Base-by-base conservation (phyloP, 2,113 vertebrate genomes). In the Percopsis transmontana region DNA sequence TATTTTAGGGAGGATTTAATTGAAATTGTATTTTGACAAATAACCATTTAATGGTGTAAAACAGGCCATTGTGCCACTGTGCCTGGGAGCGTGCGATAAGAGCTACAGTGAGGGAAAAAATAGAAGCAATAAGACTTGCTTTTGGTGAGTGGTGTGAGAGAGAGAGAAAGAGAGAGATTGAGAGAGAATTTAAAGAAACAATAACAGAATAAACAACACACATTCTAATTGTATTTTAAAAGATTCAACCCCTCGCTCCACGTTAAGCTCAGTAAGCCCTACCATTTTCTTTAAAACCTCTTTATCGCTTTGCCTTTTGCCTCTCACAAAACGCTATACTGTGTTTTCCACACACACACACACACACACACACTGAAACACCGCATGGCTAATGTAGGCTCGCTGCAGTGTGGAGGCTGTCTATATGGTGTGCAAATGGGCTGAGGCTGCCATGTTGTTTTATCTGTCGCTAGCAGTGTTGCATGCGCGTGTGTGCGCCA, bases 21-120 rank as follows among this genome's bases (percentile, higher is more conserved):
- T 90, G 83, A 91, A 92, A 92, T 91, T 88, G 86, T 90, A 89
- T 91, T 92, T 92, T 89, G 87, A 92, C 88, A 92, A 92, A 91
- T 92, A 89, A 85, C 87, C 85, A 91, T 92, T 92, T 89, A 91
- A 90, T 89, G 82, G 89, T 88, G 88, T 85, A 90, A 92, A 91
- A 90, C 89, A 84, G 87, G 83, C 87, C 68, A 90, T 93, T 92
- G 91, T 92, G 89, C 59, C 59, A 76, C 81, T 71, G 81, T 77
- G 86, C 86, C 92, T 93, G 91, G 79, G 67, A 89, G 76, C 78
- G 72, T 76, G 87, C 54, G 91, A 92, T 92, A 93, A 92, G 92
- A 84, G 70, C 76, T 77, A 76, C 84, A 85, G 87, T 81, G 82
- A 82, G 88, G 83, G 78, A 1, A 5, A 7, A 33, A 7, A 33